Conservation (phyloP, 2,888 invertebrate species). For the Heteromyza rotundicornis region DNA sequence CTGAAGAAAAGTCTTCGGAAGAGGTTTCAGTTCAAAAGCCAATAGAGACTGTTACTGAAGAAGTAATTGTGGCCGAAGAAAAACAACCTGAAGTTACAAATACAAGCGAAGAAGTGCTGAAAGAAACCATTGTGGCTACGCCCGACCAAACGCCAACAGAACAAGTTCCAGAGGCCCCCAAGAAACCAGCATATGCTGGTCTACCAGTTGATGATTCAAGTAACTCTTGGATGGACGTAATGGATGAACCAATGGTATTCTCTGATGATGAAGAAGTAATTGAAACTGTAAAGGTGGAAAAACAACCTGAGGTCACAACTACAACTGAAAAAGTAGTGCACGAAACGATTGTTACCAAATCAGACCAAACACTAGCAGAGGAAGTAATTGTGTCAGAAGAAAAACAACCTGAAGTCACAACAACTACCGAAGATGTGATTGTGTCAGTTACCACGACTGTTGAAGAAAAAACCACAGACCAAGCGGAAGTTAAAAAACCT, state of each 20-base stretch:
- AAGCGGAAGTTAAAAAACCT: not conserved
- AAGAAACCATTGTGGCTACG: not conserved
- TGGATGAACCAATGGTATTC: constrained; percentile 50
- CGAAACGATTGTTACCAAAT: constrained; percentile 29
- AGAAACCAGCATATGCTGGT: constrained; percentile 43
- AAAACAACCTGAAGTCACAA: too few relatives aligned
- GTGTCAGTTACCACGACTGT: constrained; percentile 1
- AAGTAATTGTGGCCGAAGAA: not conserved
- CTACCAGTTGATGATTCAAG: constrained; percentile 51
- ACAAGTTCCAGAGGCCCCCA: constrained; percentile 20
- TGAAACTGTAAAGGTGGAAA: constrained; percentile 9
- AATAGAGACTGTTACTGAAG: too few relatives aligned
- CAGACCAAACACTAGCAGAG: too few relatives aligned
- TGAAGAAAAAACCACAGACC: not conserved
- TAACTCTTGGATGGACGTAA: constrained; percentile 49
- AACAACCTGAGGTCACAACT: constrained; percentile 9
- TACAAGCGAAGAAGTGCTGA: not conserved
- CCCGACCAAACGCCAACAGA: not conserved
- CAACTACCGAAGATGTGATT: not conserved
- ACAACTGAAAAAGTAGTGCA: constrained; percentile 12
- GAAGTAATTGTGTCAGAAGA: constrained; percentile 8
- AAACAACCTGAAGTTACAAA: constrained; percentile 12
- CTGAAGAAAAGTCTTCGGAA: constrained; percentile 2
- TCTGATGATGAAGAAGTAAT: constrained; percentile 44
- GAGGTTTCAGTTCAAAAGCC: too few relatives aligned